Conservation (phyloP, 2,888 invertebrate genomes). For the Cetonia aurata region DNA sequence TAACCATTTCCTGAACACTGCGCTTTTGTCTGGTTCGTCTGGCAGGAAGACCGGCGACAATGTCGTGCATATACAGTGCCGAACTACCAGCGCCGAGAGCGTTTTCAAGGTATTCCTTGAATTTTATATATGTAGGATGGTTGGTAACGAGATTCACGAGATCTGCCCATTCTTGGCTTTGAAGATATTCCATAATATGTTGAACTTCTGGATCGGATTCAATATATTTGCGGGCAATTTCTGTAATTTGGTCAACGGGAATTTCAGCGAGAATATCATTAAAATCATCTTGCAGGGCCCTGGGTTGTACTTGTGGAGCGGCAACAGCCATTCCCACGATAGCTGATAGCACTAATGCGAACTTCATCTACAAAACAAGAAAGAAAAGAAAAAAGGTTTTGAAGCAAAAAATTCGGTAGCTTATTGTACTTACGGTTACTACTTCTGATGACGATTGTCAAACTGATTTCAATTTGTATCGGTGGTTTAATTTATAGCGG, state of each 20-base stretch:
- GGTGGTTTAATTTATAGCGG: too few relatives aligned
- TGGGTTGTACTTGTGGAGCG: neutral
- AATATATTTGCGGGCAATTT: conserved; percentile 50
- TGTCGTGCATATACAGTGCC: conserved; percentile 20
- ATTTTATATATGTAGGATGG: conserved; percentile 47
- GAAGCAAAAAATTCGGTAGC: too few relatives aligned
- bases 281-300: conserved; percentile 47
- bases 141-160: conserved; percentile 46
- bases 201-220: conserved; percentile 53
- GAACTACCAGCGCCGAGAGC: conserved; percentile 49
- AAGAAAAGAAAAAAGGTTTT: too few relatives aligned
- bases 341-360: conserved; percentile 31
- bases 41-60: neutral
- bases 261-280: conserved; percentile 51
- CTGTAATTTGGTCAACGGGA: conserved; percentile 51
- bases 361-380: conserved; percentile 40
- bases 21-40: neutral
- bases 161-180: conserved; percentile 53
- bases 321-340: conserved; percentile 30
- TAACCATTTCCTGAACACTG: conserved; percentile 38
- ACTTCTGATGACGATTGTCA: too few relatives aligned
- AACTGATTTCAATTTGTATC: too few relatives aligned
- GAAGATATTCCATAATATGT: conserved; percentile 51
- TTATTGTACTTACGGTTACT: too few relatives aligned
- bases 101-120: conserved; percentile 50